Evolutionary conservation across 2,888 invertebrate genomes (phyloP), one percentile per base, ranked within the genome.

Genomic region (Masnerella sp.): DNA sequence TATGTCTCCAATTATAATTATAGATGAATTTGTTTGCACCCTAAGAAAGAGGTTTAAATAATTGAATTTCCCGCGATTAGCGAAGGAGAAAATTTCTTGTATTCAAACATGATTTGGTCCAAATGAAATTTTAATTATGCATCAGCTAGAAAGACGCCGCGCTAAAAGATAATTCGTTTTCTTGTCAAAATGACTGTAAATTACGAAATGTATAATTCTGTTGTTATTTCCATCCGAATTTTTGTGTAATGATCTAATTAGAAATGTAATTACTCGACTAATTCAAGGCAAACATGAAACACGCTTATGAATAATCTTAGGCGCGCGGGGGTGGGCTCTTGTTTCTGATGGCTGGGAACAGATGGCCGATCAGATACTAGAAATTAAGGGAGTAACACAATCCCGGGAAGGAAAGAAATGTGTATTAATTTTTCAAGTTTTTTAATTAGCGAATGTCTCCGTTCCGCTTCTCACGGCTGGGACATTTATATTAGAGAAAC

Each of bases 391-490:
- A 74, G 80, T 79, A 79, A 81, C 79, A 79, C 78, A 80, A 79
- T 77, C 72, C 72, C 74, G 70, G 81, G 78, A 80, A 78, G 78
- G 82, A 84, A 86, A 87, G 84, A 87, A 87, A 87, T 87, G 87
- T 87, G 86, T 87, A 87, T 87, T 87, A 87, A 87, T 87, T 87
- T 87, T 87, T 87, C 87, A 87, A 87, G 87, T 87, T 87, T 87
- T 87, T 87, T 87, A 87, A 87, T 87, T 87, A 87, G 86, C 85
- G 87, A 87, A 87, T 86, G 87, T 87, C 87, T 86, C 84, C 83
- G 82, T 83, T 82, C 84, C 84, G 40, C 82, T 81, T 80, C 79
- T 80, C 79, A 80, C 83, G 82, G 77, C 81, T 78, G 80, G 81
- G 85, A 86, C 87, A 87, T 87, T 87, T 87, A 87, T 87, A 87